Conservation (phyloP, 2,797 vertebrate genomes). For the Podarcis lilfordi region DNA sequence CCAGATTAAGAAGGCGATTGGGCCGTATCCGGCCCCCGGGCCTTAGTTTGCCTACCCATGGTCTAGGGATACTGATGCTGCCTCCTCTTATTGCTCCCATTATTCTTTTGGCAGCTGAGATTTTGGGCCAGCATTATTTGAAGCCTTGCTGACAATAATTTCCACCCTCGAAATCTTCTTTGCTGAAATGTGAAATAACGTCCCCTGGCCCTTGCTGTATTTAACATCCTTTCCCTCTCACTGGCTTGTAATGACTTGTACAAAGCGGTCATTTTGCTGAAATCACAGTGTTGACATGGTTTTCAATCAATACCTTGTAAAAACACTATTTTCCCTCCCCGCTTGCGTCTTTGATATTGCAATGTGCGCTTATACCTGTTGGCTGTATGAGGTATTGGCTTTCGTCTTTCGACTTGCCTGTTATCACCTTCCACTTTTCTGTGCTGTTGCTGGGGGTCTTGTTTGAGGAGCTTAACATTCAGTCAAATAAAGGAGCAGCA, state of each 20-base stretch:
- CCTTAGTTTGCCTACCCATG: too few species aligned
- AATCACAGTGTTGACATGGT: neutral
- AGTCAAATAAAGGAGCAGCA: neutral
- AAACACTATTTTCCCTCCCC: neutral
- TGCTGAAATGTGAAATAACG: neutral
- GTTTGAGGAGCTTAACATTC: conserved; percentile 1
- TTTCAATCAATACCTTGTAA: conserved; percentile 7
- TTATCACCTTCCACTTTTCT: neutral
- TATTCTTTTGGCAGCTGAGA: neutral
- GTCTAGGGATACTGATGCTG: neutral
- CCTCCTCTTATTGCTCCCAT: too few species aligned
- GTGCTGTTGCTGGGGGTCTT: neutral
- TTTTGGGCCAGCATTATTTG: too few species aligned
- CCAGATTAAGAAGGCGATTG: too few species aligned
- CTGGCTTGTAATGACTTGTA: neutral
- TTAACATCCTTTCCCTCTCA: neutral
- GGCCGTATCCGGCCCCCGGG: too few species aligned
- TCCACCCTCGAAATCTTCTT: neutral
- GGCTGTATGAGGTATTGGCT: neutral
- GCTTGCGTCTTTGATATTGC: neutral
- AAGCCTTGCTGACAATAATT: neutral
- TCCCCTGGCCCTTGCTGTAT: neutral
- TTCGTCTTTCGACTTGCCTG: conserved; percentile 3
- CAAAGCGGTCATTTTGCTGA: neutral
- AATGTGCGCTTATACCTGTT: neutral